Evolutionary conservation across 2,113 vertebrate genomes (phyloP).

Genomic region (Panthera uncia): DNA sequence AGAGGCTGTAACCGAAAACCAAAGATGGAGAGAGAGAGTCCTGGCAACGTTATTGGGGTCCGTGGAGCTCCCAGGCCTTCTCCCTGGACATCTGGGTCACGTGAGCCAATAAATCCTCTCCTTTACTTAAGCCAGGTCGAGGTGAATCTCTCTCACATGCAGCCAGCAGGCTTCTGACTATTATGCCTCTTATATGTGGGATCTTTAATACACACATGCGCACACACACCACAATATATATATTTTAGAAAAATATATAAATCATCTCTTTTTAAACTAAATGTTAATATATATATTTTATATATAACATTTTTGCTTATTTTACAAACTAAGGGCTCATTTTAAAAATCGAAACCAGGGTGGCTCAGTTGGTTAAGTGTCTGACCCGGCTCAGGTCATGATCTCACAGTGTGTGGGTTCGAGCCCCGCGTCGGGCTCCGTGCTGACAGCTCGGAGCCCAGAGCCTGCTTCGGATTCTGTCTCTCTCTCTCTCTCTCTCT

Average conservation of each 20-base stretch:
- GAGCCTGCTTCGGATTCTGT: too few species aligned
- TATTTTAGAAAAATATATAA: too few species aligned
- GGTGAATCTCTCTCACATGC: neutral
- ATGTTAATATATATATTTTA: neutral
- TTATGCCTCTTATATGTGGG: neutral
- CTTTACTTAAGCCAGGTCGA: neutral
- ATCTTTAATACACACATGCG: neutral
- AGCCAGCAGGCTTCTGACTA: neutral
- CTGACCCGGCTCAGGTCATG: too few species aligned
- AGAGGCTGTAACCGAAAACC: neutral
- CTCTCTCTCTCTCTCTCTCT: too few species aligned
- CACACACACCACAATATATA: too few species aligned
- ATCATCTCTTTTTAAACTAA: neutral
- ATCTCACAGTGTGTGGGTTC: too few species aligned
- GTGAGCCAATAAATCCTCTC: neutral
- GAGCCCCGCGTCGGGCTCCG: too few species aligned
- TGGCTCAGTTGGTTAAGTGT: too few species aligned
- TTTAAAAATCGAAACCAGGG: neutral
- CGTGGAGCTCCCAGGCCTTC: neutral
- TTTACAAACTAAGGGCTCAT: constrained; percentile 6
- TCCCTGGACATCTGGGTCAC: neutral
- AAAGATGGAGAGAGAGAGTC: neutral
- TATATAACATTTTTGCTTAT: neutral
- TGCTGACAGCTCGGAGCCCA: too few species aligned
- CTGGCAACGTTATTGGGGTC: neutral